Percentiles rank a stretch among this genome's conserved stretches.
Conservation (phyloP, 2,113 vertebrate genomes). For the Gavialis gangeticus region DNA sequence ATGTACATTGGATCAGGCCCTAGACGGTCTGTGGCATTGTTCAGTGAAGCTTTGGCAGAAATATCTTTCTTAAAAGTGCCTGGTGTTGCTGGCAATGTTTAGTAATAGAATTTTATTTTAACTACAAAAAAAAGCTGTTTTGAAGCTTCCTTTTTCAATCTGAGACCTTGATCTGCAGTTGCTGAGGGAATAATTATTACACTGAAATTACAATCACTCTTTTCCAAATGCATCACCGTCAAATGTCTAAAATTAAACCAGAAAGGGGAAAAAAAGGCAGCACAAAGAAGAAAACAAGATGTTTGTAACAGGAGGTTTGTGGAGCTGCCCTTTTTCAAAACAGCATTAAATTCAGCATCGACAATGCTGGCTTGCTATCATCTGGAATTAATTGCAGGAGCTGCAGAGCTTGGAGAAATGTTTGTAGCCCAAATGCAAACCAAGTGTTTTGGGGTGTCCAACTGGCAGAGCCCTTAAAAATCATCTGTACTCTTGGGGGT, state of each 20-base stretch:
- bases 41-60: not conserved
- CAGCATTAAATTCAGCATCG: not conserved
- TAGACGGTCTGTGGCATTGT: not conserved
- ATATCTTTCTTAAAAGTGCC: not conserved
- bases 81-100: not conserved
- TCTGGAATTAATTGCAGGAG: not conserved
- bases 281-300: not conserved
- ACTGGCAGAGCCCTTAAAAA: not conserved
- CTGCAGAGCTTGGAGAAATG: not conserved
- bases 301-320: not conserved
- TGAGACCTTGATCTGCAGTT: not conserved
- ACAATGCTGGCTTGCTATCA: not conserved
- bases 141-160: not conserved
- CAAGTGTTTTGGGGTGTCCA: not conserved
- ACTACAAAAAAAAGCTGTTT: not conserved
- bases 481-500: not conserved
- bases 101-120: not conserved
- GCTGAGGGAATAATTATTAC: slow-evolving; percentile 13
- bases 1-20: not conserved
- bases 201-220: slow-evolving; percentile 17
- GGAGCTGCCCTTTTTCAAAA: not conserved
- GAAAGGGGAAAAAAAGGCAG: not conserved
- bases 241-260: not conserved
- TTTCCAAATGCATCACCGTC: not conserved
- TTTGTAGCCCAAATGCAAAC: not conserved